Conservation (phyloP, 1,140 invertebrate species). For the Ips typographus region DNA sequence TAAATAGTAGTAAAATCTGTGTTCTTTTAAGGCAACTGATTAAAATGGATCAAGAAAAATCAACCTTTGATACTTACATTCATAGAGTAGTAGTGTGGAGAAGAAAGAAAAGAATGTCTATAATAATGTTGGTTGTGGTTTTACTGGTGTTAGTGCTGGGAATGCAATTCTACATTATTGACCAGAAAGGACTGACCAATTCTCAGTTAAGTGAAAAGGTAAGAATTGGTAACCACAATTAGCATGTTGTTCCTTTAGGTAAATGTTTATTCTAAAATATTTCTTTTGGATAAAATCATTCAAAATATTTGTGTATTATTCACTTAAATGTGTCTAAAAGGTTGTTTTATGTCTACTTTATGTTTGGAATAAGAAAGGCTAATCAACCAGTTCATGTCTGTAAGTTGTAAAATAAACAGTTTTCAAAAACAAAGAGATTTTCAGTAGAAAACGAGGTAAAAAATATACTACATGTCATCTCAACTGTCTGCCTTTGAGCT, state of each 20-base stretch:
- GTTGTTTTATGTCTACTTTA: too few relatives aligned
- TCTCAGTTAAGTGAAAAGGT: conserved; percentile 32
- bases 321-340: not conserved
- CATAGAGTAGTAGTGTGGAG: conserved; percentile 47
- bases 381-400: too few relatives aligned
- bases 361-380: too few relatives aligned
- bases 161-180: conserved; percentile 45
- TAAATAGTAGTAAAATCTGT: too few relatives aligned
- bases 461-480: too few relatives aligned
- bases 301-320: conserved; percentile 2
- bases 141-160: conserved; percentile 46
- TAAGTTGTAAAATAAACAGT: too few relatives aligned
- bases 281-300: not conserved
- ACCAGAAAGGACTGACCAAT: conserved; percentile 33
- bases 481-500: too few relatives aligned
- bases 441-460: too few relatives aligned
- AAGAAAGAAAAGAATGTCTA: conserved; percentile 43
- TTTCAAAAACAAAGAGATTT: too few relatives aligned
- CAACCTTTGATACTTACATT: conserved; percentile 45
- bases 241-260: too few relatives aligned
- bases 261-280: not conserved
- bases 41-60: conserved; percentile 22
- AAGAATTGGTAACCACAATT: not conserved
- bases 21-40: not conserved
- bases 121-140: conserved; percentile 43